Base-by-base conservation (phyloP, 1,140 invertebrate genomes). In the Meloidogyne hapla region DNA sequence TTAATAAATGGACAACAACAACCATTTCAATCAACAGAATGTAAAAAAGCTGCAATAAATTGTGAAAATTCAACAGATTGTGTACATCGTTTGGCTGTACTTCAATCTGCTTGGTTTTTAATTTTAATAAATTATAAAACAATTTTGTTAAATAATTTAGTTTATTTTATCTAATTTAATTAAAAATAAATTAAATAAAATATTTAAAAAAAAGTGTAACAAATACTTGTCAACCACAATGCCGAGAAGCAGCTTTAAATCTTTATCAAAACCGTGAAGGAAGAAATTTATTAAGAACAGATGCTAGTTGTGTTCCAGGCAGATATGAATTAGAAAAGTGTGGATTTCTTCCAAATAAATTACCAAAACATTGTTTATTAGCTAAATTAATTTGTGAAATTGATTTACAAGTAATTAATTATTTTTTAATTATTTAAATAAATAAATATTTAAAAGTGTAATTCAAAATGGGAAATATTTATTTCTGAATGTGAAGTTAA, bases 191-290 rank as follows among this genome's bases (percentile, higher is more conserved):
- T 0, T 45, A 42, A 70, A 70, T 18, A 5, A 13, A 70, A 12
- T 28, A 33, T 70, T 70, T 4, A 4, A 63, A 63, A 4, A 63
- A 64, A 80, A 83, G 81, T 40, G 82, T 83, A 38, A 83, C 82
- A 6, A 83, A 83, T 63, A 83, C 82, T 9, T 83, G 82, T 64
- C 82, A 83, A 73, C 82, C 83, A 23, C 82, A 83, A 77, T 83
- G 82, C 42, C 62, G 84, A 0, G 79, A 83, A 73, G 77, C 82
- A 38, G 82, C 81, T 42, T 28, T 83, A 63, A 83, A 83, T 66
- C 62, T 83, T 9, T 83, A 84, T 72, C 82, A 83, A 48, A 83
- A 83, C 23, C 67, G 82, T 13, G 81, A 85, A 21, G 82, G 82
- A 12, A 73, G 83, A 21, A 64, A 69, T 65, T 73, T 83, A 18